Evolutionary conservation across 2,888 invertebrate genomes (phyloP), one percentile per base, ranked within the genome.

Genomic region (Podotricha telesiphe): DNA sequence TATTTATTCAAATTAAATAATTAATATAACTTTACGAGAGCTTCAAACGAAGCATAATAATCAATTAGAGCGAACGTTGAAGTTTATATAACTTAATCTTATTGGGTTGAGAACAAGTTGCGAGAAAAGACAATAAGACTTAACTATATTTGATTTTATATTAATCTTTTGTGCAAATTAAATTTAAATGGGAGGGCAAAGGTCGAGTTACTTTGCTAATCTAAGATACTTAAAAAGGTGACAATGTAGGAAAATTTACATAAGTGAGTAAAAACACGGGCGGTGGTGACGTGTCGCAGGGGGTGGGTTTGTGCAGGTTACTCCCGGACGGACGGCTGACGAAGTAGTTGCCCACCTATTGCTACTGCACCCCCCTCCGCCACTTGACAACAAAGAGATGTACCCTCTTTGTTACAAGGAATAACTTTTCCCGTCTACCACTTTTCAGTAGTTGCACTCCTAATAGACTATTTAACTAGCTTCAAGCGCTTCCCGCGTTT

Each of bases 301-400:
- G 78, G 80, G 84, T 82, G 79, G 79, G 79, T 78, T 75, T 82
- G 78, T 80, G 83, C 86, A 88, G 89, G 88, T 87, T 88, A 86
- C 89, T 87, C 89, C 88, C 89, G 86, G 86, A 86, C 86, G 83
- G 86, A 86, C 87, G 87, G 82, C 85, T 91, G 91, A 90, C 91
- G 89, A 88, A 90, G 90, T 91, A 91, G 88, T 89, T 89, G 88
- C 89, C 86, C 88, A 87, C 59, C 86, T 88, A 89, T 87, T 89
- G 85, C 84, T 82, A 82, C 87, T 86, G 87, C 87, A 28, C 87
- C 86, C 80, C n/a, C 80, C 80, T 74, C 80, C 85, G 86, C 88
- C 90, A 91, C 91, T 91, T 89, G 87, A 87, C 88, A 88, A 91
- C 91, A 91, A 91, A 92, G 91, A 90, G 87, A 89, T 89, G 86